Evolutionary conservation across 2,797 vertebrate genomes (phyloP), one percentile per base, ranked within the genome.

Genomic region (Parotocinclus haroldoi): DNA sequence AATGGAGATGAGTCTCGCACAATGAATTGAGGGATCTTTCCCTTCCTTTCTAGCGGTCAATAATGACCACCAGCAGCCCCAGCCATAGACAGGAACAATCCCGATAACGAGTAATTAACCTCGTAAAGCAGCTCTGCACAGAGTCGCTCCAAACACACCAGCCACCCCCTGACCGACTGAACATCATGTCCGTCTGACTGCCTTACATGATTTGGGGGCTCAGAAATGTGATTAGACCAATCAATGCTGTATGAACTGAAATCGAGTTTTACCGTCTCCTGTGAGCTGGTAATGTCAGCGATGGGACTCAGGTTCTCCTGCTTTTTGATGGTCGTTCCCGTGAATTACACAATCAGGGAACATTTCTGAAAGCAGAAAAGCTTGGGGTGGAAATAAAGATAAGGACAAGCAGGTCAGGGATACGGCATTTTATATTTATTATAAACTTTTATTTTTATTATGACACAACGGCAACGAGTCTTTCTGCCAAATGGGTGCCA

Each of bases 1-100:
- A 14, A 40, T 13, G n/a, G 27, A 75, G 52, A 63, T 38, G 37
- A 66, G 40, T 60, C 75, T 27, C 51, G 58, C 58, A 55, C 9
- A 59, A 64, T 79, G 82, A 81, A 86, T 62, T 27, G 68, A 83
- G 65, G 81, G 74, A 62, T 64, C 63, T 73, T 62, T 53, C 69
- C 46, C 46, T 64, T 74, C 69, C 19, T 40, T 65, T 68, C 65
- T 55, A 68, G 42, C 37, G 69, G 49, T 57, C 59, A 78, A 68
- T 38, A 57, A 68, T 49, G 67, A 64, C 61, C 45, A 59, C 68
- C 69, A 80, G 79, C 67, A 68, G 71, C 40, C 68, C 56, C 51
- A 36, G 48, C 58, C 46, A 69, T 52, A 58, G 76, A 71, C 54
- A 59, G 63, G 76, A 71, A 71, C 37, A 36, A 58, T 80, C 65